These are phyloP conservation scores for Takifugu rubripes DNA, from an alignment of 2,797 vertebrate genomes.

Conservation along the genomic window DNA sequence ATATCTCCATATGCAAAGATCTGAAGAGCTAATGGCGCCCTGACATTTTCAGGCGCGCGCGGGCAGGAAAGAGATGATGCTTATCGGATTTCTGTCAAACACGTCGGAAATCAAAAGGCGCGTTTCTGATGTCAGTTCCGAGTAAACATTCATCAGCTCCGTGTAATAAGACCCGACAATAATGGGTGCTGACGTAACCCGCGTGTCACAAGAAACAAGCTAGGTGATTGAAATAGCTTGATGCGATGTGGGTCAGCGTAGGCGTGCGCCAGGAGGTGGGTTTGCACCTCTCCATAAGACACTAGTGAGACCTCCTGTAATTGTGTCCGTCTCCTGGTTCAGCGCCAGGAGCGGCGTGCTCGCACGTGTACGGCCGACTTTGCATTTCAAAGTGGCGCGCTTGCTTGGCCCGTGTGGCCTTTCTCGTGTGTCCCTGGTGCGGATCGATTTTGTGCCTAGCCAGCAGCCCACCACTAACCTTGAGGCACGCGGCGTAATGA, in stretches of 20 bases:
- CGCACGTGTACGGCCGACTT: constrained; percentile 23
- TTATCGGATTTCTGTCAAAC: constrained; percentile 36
- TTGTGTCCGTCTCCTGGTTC: too few relatives aligned
- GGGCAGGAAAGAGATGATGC: not conserved
- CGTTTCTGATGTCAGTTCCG: constrained; percentile 12
- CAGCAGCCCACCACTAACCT: constrained; percentile 69
- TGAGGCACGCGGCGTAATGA: constrained; percentile 76
- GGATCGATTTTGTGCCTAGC: constrained; percentile 70
- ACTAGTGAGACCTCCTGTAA: not conserved
- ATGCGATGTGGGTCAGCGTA: constrained; percentile 8
- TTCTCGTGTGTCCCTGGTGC: constrained; percentile 61
- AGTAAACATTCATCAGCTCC: constrained; percentile 18
- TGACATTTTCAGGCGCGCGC: constrained; percentile 15
- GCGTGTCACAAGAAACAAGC: constrained; percentile 12
- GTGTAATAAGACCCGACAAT: constrained; percentile 13
- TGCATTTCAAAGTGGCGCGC: constrained; percentile 52
- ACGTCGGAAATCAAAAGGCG: constrained; percentile 1
- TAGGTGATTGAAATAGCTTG: not conserved
- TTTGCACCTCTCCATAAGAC: not conserved
- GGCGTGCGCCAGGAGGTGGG: not conserved
- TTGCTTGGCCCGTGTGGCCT: constrained; percentile 60
- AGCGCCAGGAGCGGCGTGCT: constrained; percentile 4
- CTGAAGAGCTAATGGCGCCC: constrained; percentile 2
- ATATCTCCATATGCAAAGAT: constrained; percentile 35
- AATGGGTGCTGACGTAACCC: constrained; percentile 27